Percentiles rank a stretch among this genome's conserved stretches.
Conservation (phyloP, 2,113 vertebrate species). For the human region GRCh38 chr7:88943501-88944000, state of each 20-base stretch:
- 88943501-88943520: neutral
- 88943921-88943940: neutral
- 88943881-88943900: neutral
- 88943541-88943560: neutral
- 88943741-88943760: accelerated
- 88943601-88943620: neutral
- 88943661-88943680: neutral
- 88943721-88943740: neutral
- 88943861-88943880: neutral
- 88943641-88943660: neutral
- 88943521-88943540: neutral
- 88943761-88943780: neutral
- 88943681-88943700: neutral
- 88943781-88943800: neutral
- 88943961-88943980: neutral
- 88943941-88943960: neutral
- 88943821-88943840: neutral
- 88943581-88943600: neutral
- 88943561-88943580: neutral
- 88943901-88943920: neutral
- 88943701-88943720: neutral
- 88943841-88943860: too few relatives aligned
- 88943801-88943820: neutral
- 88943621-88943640: neutral
- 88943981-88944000: neutral